A percentile compares a stretch with the other conserved stretches of the same genome.
phyloP scores from a whole-genome alignment of 1,140 invertebrate species.

The Protaetia brevitarsis region DNA sequence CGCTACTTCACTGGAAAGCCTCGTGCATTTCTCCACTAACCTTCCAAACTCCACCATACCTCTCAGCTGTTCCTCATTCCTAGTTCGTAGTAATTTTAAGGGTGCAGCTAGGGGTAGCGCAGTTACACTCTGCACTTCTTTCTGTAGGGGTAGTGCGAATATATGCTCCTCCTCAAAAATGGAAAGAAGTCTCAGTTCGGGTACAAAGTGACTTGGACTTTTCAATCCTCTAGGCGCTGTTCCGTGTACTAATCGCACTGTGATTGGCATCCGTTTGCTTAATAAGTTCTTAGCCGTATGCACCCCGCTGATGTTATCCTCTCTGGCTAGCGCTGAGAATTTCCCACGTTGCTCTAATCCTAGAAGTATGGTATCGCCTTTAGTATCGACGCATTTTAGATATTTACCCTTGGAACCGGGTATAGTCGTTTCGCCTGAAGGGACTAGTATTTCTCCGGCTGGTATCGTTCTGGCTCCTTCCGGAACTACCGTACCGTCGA shows the following conservation, averaged over 20 bases:
- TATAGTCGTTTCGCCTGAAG: slow-evolving; percentile 68
- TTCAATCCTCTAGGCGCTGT: slow-evolving; percentile 75
- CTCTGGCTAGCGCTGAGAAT: slow-evolving; percentile 85
- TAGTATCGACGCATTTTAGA: slow-evolving; percentile 80
- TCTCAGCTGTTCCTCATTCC: slow-evolving; percentile 78
- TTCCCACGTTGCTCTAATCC: slow-evolving; percentile 82
- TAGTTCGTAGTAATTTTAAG: slow-evolving; percentile 78
- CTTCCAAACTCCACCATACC: slow-evolving; percentile 76
- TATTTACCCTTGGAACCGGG: slow-evolving; percentile 70
- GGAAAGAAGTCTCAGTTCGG: slow-evolving; percentile 77
- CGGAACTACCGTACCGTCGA: slow-evolving; percentile 61
- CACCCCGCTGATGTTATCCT: slow-evolving; percentile 90
- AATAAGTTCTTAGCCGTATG: slow-evolving; percentile 83
- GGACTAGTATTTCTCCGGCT: slow-evolving; percentile 66
- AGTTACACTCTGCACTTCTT: slow-evolving; percentile 72
- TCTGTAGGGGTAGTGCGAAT: slow-evolving; percentile 78
- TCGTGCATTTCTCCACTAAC: slow-evolving; percentile 74
- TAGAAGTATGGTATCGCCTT: slow-evolving; percentile 78
- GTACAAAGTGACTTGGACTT: slow-evolving; percentile 74
- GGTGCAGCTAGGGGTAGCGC: slow-evolving; percentile 81
- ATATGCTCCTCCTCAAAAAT: slow-evolving; percentile 83
- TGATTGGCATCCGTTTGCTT: slow-evolving; percentile 83
- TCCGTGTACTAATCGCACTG: slow-evolving; percentile 86
- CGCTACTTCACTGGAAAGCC: slow-evolving; percentile 75
- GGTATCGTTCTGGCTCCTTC: slow-evolving; percentile 70